Percentiles rank a stretch among this genome's conserved stretches.
phyloP scores from a whole-genome alignment of 2,113 vertebrate species.

The Scytalopus superciliaris region DNA sequence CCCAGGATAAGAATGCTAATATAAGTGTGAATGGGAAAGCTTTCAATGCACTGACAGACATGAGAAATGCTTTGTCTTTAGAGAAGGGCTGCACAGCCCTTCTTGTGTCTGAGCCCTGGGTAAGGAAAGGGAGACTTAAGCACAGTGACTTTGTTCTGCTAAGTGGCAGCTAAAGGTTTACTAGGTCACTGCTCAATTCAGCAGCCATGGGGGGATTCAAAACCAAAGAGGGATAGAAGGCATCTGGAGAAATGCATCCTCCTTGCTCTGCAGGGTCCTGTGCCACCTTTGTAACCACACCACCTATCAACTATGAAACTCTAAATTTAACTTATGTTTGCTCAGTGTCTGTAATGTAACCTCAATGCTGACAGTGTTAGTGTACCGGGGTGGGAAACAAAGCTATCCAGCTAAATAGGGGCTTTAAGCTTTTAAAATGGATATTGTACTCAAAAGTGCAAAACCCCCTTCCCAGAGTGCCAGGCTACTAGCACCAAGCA shows the following conservation, averaged over 20 bases:
- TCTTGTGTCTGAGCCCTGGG: background rate
- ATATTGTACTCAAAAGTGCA: background rate
- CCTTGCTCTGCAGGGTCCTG: background rate
- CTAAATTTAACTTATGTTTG: background rate
- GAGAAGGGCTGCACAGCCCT: background rate
- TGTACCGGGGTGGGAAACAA: background rate
- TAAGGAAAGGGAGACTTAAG: background rate
- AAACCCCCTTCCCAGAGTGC: too few relatives aligned
- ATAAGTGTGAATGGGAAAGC: constrained; percentile 8
- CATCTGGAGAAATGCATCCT: background rate
- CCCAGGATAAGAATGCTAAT: background rate
- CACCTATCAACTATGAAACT: background rate
- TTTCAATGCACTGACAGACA: constrained; percentile 32
- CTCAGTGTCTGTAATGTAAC: background rate
- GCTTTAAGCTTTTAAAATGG: background rate
- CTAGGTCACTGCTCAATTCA: background rate
- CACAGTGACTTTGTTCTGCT: constrained; percentile 6
- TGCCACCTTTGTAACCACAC: background rate
- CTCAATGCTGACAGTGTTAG: background rate
- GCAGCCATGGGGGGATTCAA: background rate
- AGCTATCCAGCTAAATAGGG: background rate
- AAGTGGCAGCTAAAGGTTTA: background rate
- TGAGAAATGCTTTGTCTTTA: constrained; percentile 44
- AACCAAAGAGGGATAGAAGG: background rate
- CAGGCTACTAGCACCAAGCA: background rate